A percentile compares a stretch with the other conserved stretches of the same genome.
Conservation (phyloP, 2,888 invertebrate genomes). For the Anaspis maculata region DNA sequence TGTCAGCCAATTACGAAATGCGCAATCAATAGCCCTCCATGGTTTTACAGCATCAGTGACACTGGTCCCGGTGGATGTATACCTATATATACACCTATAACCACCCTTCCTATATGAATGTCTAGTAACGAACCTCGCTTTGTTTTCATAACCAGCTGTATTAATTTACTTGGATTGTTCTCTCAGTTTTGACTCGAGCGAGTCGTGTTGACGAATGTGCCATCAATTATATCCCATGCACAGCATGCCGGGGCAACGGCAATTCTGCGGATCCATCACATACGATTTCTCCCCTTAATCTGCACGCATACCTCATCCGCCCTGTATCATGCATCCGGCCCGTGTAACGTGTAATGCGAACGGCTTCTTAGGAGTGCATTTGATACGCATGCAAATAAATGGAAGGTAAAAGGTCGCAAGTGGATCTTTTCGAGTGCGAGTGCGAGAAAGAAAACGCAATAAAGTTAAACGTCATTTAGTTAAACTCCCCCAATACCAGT, state of each 20-base stretch:
- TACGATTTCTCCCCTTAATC: not conserved
- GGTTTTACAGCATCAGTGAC: slow-evolving; percentile 13
- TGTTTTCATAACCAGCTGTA: slow-evolving; percentile 28
- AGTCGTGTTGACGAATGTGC: no score
- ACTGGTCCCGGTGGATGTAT: slow-evolving; percentile 4
- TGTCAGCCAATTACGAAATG: no score
- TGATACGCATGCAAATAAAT: no score
- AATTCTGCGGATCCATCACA: not conserved
- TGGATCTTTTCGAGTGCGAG: no score
- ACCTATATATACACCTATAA: no score
- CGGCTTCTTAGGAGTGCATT: no score
- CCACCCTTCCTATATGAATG: slow-evolving; percentile 20
- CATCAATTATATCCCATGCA: no score
- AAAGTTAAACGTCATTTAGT: slow-evolving; percentile 17
- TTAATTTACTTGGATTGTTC: slow-evolving; percentile 33
- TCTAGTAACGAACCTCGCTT: slow-evolving; percentile 26
- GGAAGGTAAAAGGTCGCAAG: no score
- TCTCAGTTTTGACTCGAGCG: no score
- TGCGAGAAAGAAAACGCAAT: slow-evolving; percentile 13
- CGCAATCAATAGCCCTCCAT: slow-evolving; percentile 24
- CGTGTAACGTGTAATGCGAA: no score
- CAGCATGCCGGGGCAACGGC: no score
- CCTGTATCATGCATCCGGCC: no score
- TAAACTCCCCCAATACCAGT: slow-evolving; percentile 18
- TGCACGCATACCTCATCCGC: slow-evolving; percentile 4